Evolutionary conservation across 2,888 invertebrate species (phyloP).

Genomic region (Malthinus flaveolus): DNA sequence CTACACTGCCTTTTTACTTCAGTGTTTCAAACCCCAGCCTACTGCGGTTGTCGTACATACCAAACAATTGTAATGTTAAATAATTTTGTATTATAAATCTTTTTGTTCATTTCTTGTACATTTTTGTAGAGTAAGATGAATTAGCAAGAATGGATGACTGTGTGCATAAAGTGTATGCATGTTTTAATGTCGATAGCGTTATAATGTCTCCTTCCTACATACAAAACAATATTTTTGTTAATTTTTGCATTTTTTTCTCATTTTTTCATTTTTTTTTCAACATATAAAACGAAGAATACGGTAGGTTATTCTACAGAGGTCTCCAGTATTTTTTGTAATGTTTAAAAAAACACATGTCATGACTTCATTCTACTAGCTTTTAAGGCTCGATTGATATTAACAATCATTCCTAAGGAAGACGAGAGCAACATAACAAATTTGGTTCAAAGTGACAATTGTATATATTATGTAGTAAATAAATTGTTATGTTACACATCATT

Average conservation of each 20-base stretch:
- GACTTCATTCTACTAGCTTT: conserved; percentile 5
- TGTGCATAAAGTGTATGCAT: background rate
- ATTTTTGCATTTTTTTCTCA: conserved; percentile 2
- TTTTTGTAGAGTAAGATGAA: conserved; percentile 4
- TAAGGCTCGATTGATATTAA: conserved; percentile 26
- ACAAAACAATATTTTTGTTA: conserved; percentile 6
- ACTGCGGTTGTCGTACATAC: conserved; percentile 65
- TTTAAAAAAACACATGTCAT: background rate
- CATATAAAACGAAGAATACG: background rate
- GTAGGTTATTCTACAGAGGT: background rate
- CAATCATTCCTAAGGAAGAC: conserved; percentile 35
- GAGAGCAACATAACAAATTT: conserved; percentile 21
- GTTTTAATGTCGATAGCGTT: background rate
- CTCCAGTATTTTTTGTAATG: background rate
- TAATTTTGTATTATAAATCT: too few relatives aligned
- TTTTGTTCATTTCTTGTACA: background rate
- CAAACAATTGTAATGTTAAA: conserved; percentile 63
- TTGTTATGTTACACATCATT: conserved; percentile 23
- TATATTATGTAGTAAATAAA: conserved; percentile 24
- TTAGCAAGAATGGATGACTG: conserved; percentile 2
- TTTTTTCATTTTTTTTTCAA: conserved; percentile 2
- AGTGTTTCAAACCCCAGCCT: conserved; percentile 81
- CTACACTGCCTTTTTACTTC: conserved; percentile 88
- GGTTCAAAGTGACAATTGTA: conserved; percentile 21
- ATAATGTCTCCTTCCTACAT: conserved; percentile 14